These are phyloP conservation scores for Drosophila histrio DNA, from an alignment of 2,888 invertebrate genomes.

Conservation along the genomic window DNA sequence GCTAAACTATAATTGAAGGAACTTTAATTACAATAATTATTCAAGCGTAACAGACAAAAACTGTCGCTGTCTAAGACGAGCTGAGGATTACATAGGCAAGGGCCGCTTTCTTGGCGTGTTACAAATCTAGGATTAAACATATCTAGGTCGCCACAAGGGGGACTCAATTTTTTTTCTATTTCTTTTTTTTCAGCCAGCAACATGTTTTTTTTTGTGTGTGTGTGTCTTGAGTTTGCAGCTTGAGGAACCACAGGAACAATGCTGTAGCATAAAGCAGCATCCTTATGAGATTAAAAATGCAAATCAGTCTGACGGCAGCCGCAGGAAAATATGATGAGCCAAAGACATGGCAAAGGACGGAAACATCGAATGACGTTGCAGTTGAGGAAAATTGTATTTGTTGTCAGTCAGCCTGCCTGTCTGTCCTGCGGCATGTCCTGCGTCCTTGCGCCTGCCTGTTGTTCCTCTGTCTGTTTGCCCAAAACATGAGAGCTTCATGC, in stretches of 20 bases:
- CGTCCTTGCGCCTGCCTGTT: conserved; percentile 15
- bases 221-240: conserved; percentile 53
- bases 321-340: conserved; percentile 65
- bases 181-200: conserved; percentile 24
- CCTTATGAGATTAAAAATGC: conserved; percentile 83
- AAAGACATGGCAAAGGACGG: conserved; percentile 19
- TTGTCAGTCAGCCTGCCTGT: conserved; percentile 47
- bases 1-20: conserved; percentile 56
- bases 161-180: conserved; percentile 30
- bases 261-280: conserved; percentile 63
- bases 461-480: conserved; percentile 53
- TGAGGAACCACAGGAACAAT: conserved; percentile 71
- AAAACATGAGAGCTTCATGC: conserved; percentile 81
- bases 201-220: conserved; percentile 30
- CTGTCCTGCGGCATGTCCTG: conserved; percentile 3
- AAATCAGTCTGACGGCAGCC: conserved; percentile 73
- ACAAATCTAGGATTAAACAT: conserved; percentile 75
- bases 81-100: conserved; percentile 33
- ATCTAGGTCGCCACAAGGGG: conserved; percentile 63
- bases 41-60: conserved; percentile 59
- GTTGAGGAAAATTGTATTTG: conserved; percentile 66
- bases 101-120: conserved; percentile 53
- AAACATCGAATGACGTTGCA: conserved; percentile 60
- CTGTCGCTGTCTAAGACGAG: conserved; percentile 17
- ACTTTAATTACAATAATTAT: conserved; percentile 76